phyloP scores from a whole-genome alignment of 1,140 invertebrate species.

The Chrysomallon squamiferum region DNA sequence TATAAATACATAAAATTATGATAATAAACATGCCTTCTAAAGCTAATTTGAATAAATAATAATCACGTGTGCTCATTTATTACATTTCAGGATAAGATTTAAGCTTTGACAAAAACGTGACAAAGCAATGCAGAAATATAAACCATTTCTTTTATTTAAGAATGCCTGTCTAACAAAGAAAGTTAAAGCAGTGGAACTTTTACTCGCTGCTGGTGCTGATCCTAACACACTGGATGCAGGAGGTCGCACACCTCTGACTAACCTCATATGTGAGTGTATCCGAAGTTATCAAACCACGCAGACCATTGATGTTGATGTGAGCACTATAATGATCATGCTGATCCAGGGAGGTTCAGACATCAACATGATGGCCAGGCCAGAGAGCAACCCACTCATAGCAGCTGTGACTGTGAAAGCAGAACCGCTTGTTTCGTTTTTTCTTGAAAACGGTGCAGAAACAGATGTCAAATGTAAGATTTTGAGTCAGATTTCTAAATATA shows the following conservation, averaged over 20 bases:
- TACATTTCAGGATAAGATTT: too few species aligned
- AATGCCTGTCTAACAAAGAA: background rate
- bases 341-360: conserved; percentile 22
- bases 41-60: too few species aligned
- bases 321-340: conserved; percentile 22
- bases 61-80: too few species aligned
- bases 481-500: background rate
- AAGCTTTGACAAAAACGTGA: too few species aligned
- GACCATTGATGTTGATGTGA: conserved; percentile 5
- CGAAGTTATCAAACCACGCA: background rate
- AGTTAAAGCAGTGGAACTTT: conserved; percentile 15
- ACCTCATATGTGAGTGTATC: conserved; percentile 19
- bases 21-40: too few species aligned
- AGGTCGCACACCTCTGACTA: conserved; percentile 24
- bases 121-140: too few species aligned
- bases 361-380: conserved; percentile 15
- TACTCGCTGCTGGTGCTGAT: conserved; percentile 23
- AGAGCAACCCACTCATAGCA: conserved; percentile 18
- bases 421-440: conserved; percentile 22
- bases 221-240: conserved; percentile 20
- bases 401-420: conserved; percentile 7
- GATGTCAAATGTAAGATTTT: conserved; percentile 20
- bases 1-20: too few species aligned
- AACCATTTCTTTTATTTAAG: too few species aligned
- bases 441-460: conserved; percentile 20